phyloP scores from a whole-genome alignment of 2,888 invertebrate genomes.

The Campaea margaritaria region DNA sequence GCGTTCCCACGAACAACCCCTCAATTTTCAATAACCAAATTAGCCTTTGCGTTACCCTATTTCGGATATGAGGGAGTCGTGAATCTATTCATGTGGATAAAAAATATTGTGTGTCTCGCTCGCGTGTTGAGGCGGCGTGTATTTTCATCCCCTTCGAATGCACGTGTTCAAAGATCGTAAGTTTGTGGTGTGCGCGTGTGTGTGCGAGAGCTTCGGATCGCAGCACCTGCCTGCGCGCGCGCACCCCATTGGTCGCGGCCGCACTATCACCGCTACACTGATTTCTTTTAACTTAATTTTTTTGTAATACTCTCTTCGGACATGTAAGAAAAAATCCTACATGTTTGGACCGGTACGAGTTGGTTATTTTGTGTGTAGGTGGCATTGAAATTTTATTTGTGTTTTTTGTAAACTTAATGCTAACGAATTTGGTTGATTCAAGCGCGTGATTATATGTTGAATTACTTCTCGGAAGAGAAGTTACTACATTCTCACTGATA shows the following conservation, averaged over 20 bases:
- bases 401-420: constrained; percentile 76
- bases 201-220: constrained; percentile 71
- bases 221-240: constrained; percentile 80
- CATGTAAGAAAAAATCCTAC: constrained; percentile 80
- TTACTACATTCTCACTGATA: constrained; percentile 15
- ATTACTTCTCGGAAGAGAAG: constrained; percentile 30
- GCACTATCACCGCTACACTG: constrained; percentile 83
- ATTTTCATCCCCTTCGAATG: constrained; percentile 82
- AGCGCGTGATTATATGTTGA: constrained; percentile 53
- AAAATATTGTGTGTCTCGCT: constrained; percentile 75
- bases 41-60: constrained; percentile 86
- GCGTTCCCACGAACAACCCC: constrained; percentile 89
- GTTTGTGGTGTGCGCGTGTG: constrained; percentile 71
- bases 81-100: constrained; percentile 83
- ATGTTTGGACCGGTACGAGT: constrained; percentile 80
- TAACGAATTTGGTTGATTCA: constrained; percentile 69
- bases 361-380: constrained; percentile 81
- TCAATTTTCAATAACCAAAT: constrained; percentile 86
- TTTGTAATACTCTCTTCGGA: constrained; percentile 79
- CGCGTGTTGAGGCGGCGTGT: constrained; percentile 49
- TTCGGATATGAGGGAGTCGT: constrained; percentile 85
- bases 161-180: constrained; percentile 84
- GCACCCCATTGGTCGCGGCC: constrained; percentile 77
- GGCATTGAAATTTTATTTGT: constrained; percentile 75
- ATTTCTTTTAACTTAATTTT: constrained; percentile 83